Evolutionary conservation across 2,113 vertebrate species (phyloP).

Genomic region (Ovibos moschatus): DNA sequence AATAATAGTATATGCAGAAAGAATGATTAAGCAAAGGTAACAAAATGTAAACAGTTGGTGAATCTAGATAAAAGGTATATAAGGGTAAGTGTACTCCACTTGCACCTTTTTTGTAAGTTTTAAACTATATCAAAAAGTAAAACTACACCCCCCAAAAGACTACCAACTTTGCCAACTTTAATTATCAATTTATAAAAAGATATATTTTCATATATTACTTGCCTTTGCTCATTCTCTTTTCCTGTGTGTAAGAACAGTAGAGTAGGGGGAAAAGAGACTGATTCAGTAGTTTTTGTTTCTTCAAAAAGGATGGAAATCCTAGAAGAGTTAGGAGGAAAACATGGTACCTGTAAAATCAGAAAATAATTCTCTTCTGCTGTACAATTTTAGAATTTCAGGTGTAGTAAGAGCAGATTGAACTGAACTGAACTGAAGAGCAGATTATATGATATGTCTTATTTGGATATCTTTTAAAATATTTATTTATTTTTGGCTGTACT

Average conservation of each 20-base stretch:
- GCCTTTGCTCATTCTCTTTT: not conserved
- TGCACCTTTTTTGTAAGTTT: not conserved
- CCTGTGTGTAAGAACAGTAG: not conserved
- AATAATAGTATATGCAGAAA: not conserved
- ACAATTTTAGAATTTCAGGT: not conserved
- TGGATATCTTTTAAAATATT: not conserved
- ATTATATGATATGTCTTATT: not conserved
- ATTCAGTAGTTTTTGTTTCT: not conserved
- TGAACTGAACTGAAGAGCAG: not conserved
- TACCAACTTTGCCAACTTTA: not conserved
- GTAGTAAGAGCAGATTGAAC: not conserved
- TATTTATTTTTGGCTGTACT: not conserved
- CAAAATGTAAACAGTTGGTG: conserved; percentile 4
- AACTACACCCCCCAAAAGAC: not conserved
- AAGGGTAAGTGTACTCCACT: not conserved
- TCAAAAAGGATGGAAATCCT: not conserved
- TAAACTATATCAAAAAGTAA: not conserved
- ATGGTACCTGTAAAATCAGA: not conserved
- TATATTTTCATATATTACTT: not conserved
- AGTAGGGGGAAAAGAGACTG: not conserved
- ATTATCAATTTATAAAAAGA: not conserved
- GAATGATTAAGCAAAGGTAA: not conserved
- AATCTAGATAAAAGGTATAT: not conserved
- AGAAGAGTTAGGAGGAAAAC: not conserved
- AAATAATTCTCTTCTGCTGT: not conserved